phyloP scores from a whole-genome alignment of 2,888 invertebrate species.

The Apamea sordens region DNA sequence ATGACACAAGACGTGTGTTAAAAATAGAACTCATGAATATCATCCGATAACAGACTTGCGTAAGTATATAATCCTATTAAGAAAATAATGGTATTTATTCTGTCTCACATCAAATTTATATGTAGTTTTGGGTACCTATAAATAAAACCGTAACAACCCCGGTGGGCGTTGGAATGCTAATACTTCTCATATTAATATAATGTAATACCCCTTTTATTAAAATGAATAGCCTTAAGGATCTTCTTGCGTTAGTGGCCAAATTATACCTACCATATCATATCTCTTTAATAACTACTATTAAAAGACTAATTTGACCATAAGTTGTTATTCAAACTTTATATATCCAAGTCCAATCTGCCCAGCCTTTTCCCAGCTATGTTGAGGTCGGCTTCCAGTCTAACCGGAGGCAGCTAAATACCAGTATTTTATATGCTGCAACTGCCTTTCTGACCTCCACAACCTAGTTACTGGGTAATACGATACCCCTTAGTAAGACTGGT shows the following conservation, averaged over 20 bases:
- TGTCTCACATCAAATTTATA: constrained; percentile 6
- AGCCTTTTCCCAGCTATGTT: no score
- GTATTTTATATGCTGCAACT: no score
- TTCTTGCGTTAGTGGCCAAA: background rate
- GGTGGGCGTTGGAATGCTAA: constrained; percentile 8
- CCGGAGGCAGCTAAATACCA: no score
- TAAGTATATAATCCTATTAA: background rate
- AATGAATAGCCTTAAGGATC: background rate
- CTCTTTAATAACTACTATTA: background rate
- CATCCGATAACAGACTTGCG: background rate
- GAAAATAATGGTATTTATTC: constrained; percentile 5
- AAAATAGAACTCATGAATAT: background rate
- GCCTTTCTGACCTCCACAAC: no score
- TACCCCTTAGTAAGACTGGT: no score
- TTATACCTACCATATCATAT: background rate
- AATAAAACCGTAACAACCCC: constrained; percentile 14
- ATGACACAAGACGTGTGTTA: background rate
- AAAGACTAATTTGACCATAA: background rate
- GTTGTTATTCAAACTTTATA: background rate
- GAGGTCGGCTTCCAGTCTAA: no score
- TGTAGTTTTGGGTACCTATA: background rate
- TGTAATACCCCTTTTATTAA: constrained; percentile 3
- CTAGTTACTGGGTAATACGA: no score
- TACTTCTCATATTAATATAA: background rate
- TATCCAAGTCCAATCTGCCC: background rate